Conservation (phyloP, 2,797 vertebrate genomes). For the Falco columbarius region DNA sequence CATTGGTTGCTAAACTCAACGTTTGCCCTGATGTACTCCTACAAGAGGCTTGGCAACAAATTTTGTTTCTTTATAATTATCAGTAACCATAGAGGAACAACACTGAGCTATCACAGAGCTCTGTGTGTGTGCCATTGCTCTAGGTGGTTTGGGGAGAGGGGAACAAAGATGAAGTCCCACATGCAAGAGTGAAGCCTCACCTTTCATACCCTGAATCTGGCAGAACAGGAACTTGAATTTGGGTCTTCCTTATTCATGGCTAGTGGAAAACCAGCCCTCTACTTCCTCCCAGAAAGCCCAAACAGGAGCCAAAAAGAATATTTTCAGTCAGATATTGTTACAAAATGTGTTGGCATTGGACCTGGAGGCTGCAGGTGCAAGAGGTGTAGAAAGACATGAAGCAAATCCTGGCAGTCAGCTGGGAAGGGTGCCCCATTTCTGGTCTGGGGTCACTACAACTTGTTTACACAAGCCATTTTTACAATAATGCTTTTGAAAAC, state of each 20-base stretch:
- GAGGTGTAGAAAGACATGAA: constrained; percentile 37
- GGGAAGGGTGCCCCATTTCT: not conserved
- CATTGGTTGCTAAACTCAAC: not conserved
- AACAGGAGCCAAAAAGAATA: not conserved
- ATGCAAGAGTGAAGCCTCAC: not conserved
- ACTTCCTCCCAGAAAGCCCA: not conserved
- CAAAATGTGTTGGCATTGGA: not conserved
- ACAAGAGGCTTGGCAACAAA: not conserved
- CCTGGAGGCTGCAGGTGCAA: not conserved
- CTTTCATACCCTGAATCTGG: not conserved
- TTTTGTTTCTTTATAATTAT: not conserved
- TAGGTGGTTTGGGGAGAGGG: not conserved
- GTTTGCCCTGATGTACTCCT: not conserved
- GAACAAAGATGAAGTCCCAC: not conserved
- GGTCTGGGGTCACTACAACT: not conserved
- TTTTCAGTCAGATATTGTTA: not conserved
- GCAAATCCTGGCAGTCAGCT: not conserved
- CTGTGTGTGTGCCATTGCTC: not conserved
- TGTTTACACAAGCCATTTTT: constrained; percentile 7
- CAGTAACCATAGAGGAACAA: not conserved
- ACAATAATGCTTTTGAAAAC: not conserved
- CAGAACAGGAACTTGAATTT: not conserved
- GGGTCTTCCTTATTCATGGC: not conserved
- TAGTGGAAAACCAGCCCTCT: not conserved
- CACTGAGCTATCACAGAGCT: not conserved